phyloP scores from a whole-genome alignment of 2,113 vertebrate genomes.

The Podarcis cretensis region DNA sequence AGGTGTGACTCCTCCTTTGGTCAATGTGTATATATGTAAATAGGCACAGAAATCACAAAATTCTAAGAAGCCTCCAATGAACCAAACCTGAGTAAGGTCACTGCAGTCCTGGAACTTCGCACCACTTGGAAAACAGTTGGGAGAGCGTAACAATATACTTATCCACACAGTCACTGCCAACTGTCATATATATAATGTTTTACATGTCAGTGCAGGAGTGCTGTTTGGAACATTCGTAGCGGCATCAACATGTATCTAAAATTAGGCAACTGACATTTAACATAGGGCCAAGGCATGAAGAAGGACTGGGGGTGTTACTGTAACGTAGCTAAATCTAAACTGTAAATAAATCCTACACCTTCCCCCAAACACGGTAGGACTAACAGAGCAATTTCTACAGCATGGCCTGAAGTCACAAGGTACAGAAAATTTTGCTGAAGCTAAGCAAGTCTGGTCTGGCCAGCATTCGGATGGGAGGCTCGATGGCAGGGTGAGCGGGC shows the following conservation, averaged over 20 bases:
- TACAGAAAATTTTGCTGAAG: neutral
- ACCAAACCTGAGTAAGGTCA: neutral
- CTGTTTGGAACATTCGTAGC: neutral
- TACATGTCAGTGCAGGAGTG: neutral
- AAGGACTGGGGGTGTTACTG: neutral
- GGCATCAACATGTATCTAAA: conserved; percentile 12
- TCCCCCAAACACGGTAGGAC: neutral
- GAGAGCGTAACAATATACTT: neutral
- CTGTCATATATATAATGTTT: neutral
- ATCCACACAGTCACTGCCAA: neutral
- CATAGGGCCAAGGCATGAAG: neutral
- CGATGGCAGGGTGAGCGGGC: too few relatives aligned
- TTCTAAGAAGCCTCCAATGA: neutral
- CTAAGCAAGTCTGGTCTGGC: neutral
- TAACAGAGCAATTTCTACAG: neutral
- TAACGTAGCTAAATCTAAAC: neutral
- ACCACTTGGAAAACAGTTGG: neutral
- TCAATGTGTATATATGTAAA: neutral
- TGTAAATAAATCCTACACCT: neutral
- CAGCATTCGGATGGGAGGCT: neutral
- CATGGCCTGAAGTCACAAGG: neutral
- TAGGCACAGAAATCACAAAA: neutral
- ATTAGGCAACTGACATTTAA: conserved; percentile 24
- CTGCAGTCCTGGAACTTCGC: neutral
- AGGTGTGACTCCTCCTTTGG: too few relatives aligned